phyloP scores from a whole-genome alignment of 2,113 vertebrate species.

The Pontoporia blainvillei region DNA sequence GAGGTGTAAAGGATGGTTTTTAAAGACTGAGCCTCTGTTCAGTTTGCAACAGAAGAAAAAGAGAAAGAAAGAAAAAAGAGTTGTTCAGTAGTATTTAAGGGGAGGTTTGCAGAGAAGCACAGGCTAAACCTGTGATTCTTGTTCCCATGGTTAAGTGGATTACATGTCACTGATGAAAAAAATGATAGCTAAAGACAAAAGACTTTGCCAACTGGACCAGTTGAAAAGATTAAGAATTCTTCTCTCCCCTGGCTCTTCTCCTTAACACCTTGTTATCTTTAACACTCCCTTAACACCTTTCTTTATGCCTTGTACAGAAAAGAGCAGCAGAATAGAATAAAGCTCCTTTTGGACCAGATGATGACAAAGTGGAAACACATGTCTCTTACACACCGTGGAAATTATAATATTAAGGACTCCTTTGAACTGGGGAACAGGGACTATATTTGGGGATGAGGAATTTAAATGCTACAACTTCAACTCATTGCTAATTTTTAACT shows the following conservation, averaged over 20 bases:
- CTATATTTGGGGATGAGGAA: neutral
- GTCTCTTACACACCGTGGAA: neutral
- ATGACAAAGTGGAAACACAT: neutral
- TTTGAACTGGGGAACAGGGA: neutral
- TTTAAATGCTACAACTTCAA: neutral
- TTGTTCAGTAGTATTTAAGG: neutral
- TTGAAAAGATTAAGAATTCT: neutral
- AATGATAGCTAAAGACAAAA: neutral
- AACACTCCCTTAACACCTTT: neutral
- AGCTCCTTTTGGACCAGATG: neutral
- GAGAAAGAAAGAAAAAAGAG: neutral
- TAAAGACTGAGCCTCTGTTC: neutral
- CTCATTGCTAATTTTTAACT: neutral
- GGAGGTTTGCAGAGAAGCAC: neutral
- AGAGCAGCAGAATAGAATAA: neutral
- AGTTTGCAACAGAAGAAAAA: neutral
- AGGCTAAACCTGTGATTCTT: neutral
- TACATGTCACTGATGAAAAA: neutral
- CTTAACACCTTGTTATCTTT: neutral
- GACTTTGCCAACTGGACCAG: neutral
- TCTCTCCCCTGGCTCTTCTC: neutral
- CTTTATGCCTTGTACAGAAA: neutral
- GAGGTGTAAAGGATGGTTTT: neutral
- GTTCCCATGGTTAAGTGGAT: neutral
- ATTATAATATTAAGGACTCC: neutral